These are phyloP conservation scores for Acleris cristana DNA, from an alignment of 2,888 invertebrate species.

Conservation along the genomic window DNA sequence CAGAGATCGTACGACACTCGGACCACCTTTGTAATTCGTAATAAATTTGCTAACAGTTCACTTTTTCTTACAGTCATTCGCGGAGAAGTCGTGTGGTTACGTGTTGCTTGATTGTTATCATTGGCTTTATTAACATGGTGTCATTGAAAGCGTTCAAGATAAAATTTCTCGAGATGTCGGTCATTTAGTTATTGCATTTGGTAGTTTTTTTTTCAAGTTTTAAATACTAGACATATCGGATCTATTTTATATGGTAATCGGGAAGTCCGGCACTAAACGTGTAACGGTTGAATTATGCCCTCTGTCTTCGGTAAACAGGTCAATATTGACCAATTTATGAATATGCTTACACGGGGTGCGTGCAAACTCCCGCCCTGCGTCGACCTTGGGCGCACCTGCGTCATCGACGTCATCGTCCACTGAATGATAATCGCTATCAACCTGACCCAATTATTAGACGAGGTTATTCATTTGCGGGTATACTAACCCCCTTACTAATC, in stretches of 20 bases:
- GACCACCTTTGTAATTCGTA: conserved; percentile 57
- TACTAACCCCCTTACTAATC: too few species aligned
- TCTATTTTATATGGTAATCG: too few species aligned
- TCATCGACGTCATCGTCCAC: conserved; percentile 17
- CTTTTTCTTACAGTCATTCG: conserved; percentile 16
- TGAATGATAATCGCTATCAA: conserved; percentile 21
- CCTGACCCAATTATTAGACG: conserved; percentile 22
- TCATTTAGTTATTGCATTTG: neutral
- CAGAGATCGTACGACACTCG: conserved; percentile 67
- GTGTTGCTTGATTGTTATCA: conserved; percentile 25
- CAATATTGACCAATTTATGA: too few species aligned
- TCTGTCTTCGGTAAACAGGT: too few species aligned
- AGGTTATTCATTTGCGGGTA: neutral
- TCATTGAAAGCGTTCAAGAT: conserved; percentile 6
- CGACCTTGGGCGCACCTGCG: conserved; percentile 27
- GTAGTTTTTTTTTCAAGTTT: neutral
- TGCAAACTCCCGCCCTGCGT: conserved; percentile 11
- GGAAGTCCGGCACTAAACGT: too few species aligned
- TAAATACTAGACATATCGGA: neutral
- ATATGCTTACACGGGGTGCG: conserved; percentile 15
- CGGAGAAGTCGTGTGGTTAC: conserved; percentile 21
- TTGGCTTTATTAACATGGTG: conserved; percentile 21
- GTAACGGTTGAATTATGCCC: too few species aligned
- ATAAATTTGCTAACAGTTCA: conserved; percentile 30
- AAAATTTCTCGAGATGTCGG: neutral